Conservation (phyloP, 1,140 invertebrate species). For the Wasmannia auropunctata region DNA sequence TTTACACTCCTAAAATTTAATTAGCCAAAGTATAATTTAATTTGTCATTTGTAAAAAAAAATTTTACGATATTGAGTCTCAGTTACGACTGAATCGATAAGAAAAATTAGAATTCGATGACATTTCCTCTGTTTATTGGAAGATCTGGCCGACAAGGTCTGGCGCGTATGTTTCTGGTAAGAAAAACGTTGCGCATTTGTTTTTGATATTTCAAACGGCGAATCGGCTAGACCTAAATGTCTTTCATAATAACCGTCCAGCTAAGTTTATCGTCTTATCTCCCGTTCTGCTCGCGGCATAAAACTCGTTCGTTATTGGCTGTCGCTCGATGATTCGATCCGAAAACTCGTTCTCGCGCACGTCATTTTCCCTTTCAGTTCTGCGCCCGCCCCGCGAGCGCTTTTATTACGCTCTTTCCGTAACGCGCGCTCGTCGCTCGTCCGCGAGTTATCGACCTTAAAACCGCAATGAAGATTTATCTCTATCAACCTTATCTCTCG, state of each 20-base stretch:
- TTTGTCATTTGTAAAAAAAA: too few species aligned
- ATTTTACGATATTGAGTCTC: neutral
- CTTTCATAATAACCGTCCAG: slow-evolving; percentile 26
- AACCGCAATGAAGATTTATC: slow-evolving; percentile 33
- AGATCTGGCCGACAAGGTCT: neutral
- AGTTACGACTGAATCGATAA: neutral
- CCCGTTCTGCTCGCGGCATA: neutral
- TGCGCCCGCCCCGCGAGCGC: neutral
- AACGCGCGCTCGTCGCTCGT: neutral
- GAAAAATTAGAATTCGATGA: neutral
- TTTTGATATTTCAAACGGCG: neutral
- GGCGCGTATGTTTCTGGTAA: neutral
- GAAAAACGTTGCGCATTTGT: slow-evolving; percentile 1
- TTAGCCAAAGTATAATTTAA: neutral
- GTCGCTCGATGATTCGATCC: slow-evolving; percentile 15
- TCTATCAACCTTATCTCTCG: slow-evolving; percentile 27
- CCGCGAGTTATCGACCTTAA: slow-evolving; percentile 51
- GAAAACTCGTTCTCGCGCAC: slow-evolving; percentile 43
- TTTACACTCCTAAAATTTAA: neutral
- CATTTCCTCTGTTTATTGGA: neutral
- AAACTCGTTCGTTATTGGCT: slow-evolving; percentile 42
- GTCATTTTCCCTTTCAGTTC: slow-evolving; percentile 57
- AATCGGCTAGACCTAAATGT: neutral
- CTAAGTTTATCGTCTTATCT: slow-evolving; percentile 36
- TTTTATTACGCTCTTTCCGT: slow-evolving; percentile 31